Conservation (phyloP, 2,113 vertebrate species). For the Melanostigma gelatinosum region DNA sequence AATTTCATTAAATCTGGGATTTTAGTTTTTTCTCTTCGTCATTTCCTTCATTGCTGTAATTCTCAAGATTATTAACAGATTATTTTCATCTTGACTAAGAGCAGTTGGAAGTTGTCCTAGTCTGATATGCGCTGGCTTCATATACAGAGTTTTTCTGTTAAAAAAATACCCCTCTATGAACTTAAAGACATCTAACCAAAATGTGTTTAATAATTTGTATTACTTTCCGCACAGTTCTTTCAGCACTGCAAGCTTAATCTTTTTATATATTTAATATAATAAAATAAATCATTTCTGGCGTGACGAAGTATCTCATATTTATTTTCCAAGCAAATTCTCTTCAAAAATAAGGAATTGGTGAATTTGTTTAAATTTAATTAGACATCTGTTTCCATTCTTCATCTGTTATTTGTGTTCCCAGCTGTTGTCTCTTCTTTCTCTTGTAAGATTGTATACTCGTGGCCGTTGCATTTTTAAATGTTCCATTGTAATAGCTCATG, state of each 20-base stretch:
- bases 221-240: background rate
- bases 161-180: background rate
- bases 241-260: background rate
- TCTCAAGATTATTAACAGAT: too few species aligned
- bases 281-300: background rate
- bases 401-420: background rate
- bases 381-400: background rate
- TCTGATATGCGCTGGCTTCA: background rate
- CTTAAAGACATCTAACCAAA: background rate
- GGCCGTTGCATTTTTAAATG: background rate
- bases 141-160: background rate
- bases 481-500: background rate
- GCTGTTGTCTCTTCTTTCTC: background rate
- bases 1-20: too few species aligned
- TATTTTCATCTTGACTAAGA: too few species aligned
- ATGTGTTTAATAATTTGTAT: background rate
- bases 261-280: background rate
- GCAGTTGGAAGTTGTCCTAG: background rate
- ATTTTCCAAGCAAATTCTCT: constrained; percentile 3
- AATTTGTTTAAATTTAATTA: background rate
- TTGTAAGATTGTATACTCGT: background rate
- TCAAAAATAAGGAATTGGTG: background rate
- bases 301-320: background rate
- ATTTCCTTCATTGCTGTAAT: too few species aligned
- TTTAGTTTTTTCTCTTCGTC: too few species aligned